Conservation (phyloP, 2,797 vertebrate genomes). For the Zalophus californianus region DNA sequence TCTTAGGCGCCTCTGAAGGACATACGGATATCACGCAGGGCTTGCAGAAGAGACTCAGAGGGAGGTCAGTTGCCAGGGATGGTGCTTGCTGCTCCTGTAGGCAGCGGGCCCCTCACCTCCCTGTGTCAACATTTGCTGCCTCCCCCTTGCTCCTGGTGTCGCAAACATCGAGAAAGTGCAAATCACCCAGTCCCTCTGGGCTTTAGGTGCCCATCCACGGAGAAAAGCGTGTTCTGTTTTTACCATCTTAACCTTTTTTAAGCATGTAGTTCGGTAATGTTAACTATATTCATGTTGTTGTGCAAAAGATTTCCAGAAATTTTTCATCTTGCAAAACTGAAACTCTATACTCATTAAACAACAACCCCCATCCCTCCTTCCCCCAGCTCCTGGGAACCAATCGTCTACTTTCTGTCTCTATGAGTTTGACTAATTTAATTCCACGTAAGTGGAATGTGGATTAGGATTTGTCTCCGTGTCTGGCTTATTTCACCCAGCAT, state of each 20-base stretch:
- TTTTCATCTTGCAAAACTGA: neutral
- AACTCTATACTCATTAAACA: fast-evolving
- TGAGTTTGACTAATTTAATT: fast-evolving
- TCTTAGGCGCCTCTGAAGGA: neutral
- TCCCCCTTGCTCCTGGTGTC: neutral
- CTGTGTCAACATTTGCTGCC: neutral
- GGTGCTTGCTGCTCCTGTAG: neutral
- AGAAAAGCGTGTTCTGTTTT: neutral
- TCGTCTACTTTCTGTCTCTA: fast-evolving
- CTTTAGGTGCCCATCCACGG: neutral
- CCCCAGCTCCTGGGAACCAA: neutral
- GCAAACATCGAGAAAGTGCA: fast-evolving
- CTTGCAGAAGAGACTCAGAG: neutral
- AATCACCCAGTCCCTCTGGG: neutral
- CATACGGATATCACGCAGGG: fast-evolving
- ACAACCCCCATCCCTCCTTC: fast-evolving
- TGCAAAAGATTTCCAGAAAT: too few relatives aligned
- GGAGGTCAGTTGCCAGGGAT: fast-evolving
- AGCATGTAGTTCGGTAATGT: fast-evolving
- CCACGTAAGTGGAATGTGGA: fast-evolving
- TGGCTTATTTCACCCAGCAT: fast-evolving
- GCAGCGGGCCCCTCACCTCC: neutral
- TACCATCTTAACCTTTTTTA: neutral
- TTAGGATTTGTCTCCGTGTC: neutral
- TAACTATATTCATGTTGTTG: fast-evolving